Base-by-base conservation (phyloP, 1,140 invertebrate species). In the Drosophila prosaltans region DNA sequence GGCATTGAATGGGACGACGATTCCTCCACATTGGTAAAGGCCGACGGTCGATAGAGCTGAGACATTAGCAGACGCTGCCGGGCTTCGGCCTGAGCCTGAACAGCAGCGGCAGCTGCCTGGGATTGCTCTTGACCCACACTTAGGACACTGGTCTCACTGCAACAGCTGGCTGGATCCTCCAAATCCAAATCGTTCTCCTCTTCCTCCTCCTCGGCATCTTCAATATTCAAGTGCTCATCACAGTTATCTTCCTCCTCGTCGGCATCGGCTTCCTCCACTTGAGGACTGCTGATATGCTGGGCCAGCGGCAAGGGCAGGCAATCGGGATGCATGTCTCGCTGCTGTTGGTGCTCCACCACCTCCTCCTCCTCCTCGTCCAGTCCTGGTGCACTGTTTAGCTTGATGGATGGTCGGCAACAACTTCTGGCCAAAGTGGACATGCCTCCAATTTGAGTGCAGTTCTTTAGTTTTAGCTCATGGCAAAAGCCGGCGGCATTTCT, bases 101-200 rank as follows among this genome's bases (percentile, higher is more conserved):
- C 45, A 16, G 45, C 45, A 0, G 60, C 70, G 7, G 75, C 70
- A 1, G 74, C 63, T 16, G 74, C 74, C 48, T 83, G 72, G 5
- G 91, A 93, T 5, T 93, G 94, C 78, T 95, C 95, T 85, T 95
- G 95, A 2, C 95, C 95, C 48, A 95, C 95, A 54, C 95, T 95
- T 1, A 95, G 71, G 1, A 95, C 95, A 1, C 95, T 95, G 69
- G 95, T 94, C 72, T 95, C 94, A 74, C 95, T 95, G 77, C 94
- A 94, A 70, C 94, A 95, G 48, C 90, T 91, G 30, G 74, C 55
- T 0, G 69, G 67, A 41, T 91, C 89, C 41, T 91, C 89, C 11
- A 75, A 28, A 3, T 89, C 84, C 9, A 72, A 48, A 1, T 88
- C 70, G 1, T 62, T 65, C 0, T 65, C 63, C 5, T 66, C 64